Evolutionary conservation across 2,113 vertebrate genomes (phyloP), one percentile per base, ranked within the genome.

Genomic region (Narcine bancroftii): DNA sequence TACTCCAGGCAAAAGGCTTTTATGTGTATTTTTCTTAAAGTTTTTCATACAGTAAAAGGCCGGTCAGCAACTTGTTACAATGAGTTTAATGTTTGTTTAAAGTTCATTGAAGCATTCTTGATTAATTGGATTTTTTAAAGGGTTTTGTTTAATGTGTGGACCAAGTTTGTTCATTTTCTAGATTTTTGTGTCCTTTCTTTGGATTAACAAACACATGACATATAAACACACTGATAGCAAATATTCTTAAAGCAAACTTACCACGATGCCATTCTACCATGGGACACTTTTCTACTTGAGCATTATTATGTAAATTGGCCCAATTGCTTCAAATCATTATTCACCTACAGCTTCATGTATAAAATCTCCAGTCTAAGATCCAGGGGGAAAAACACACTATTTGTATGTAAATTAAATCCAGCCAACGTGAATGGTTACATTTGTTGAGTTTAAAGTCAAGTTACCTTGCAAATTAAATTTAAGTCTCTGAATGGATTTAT

Each of bases 401-500:
- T 87, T 87, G 39, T 60, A 87, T 63, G 53, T 87, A 60, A 87
- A 87, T 87, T 87, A 87, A 60, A 63, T 63, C 53, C 19, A 87
- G 50, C 17, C 9, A 60, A 39, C 60, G 39, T 60, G 56, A 87
- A 21, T 87, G 13, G 53, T n/a, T 85, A 33, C 19, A 15, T 87
- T 60, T 60, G 36, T 36, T 36, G 17, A 21, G 53, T 60, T 81
- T 11, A 81, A 81, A 45, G 29, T 81, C 77, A 60, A 36, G 36
- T 87, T 21, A 56, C 39, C 50, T 36, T 60, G 53, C 53, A 87
- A 87, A 60, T 87, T 87, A 36, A 56, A 87, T 60, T 15, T 87
- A 87, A 69, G 36, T 87, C 81, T 45, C 19, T 63, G 17, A 36
- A 33, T 60, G 50, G 53, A 60, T 56, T 85, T 19, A 0, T 87